A percentile compares a stretch with the other conserved stretches of the same genome.
phyloP scores from a whole-genome alignment of 2,888 invertebrate genomes.

The Tiliacea citrago region DNA sequence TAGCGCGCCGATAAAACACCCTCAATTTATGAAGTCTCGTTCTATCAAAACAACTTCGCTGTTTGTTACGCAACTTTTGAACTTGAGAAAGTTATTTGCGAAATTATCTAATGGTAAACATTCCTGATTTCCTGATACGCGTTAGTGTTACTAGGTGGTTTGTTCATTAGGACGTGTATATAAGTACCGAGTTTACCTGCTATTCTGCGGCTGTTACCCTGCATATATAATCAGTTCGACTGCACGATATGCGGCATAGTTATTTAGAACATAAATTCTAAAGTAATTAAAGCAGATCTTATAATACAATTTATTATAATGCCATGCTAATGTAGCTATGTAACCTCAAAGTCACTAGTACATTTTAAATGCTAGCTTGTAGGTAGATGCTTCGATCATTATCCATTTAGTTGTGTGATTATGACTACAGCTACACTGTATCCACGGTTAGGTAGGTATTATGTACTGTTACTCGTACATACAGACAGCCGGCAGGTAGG shows the following conservation, averaged over 20 bases:
- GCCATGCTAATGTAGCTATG: slow-evolving; percentile 53
- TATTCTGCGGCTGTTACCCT: slow-evolving; percentile 11
- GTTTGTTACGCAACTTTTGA: slow-evolving; percentile 84
- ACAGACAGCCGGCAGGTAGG: slow-evolving; percentile 16
- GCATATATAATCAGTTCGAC: slow-evolving; percentile 25
- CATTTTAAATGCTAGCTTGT: slow-evolving; percentile 51
- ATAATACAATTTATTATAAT: slow-evolving; percentile 47
- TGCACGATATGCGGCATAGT: slow-evolving; percentile 10
- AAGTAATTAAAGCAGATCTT: slow-evolving; percentile 52
- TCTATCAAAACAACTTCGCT: slow-evolving; percentile 85
- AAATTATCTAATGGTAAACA: slow-evolving; percentile 68
- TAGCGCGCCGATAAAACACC: slow-evolving; percentile 88
- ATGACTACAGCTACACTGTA: slow-evolving; percentile 25
- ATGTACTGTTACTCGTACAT: slow-evolving; percentile 33
- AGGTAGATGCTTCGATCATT: slow-evolving; percentile 31
- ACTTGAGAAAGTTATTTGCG: slow-evolving; percentile 78
- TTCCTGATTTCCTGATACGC: slow-evolving; percentile 56
- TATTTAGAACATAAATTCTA: slow-evolving; percentile 23
- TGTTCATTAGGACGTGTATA: slow-evolving; percentile 17
- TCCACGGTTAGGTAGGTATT: slow-evolving; percentile 25
- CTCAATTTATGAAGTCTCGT: slow-evolving; percentile 86
- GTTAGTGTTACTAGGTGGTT: slow-evolving; percentile 22
- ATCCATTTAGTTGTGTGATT: slow-evolving; percentile 41
- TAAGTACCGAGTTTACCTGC: not conserved
- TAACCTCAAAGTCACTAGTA: slow-evolving; percentile 53